Base-by-base conservation (phyloP, 2,888 invertebrate species). In the Melanostoma scalare region DNA sequence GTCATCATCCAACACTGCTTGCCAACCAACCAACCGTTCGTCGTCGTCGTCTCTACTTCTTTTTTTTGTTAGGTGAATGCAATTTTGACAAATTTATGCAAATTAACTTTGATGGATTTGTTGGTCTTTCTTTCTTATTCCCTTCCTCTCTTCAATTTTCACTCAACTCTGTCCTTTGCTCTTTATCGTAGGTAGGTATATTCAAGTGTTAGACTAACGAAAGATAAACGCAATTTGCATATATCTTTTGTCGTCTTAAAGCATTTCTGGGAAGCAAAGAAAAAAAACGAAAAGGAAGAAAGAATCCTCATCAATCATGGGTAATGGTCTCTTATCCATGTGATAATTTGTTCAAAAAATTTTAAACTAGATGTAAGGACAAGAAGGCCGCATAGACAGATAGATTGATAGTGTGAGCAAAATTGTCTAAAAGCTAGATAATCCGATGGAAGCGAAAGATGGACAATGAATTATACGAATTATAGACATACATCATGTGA, bases 31-130 rank as follows among this genome's bases (percentile, higher is more conserved):
- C 20, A 30, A 31, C 48, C 9, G n/a, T 35, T 20, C 33, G 33
- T 46, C 33, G 20, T 20, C 20, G 20, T 20, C 20, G 20, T 20
- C 20, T 20, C 20, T 20, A 20, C 20, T 20, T 20, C 20, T 20
- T 20, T 10, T 10, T n/a, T 38, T 48, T 30, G 38, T 44, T 50
- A 71, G 73, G 48, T 65, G 53, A 80, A 73, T 77, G 82, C 82
- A 78, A 82, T 82, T 81, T 82, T 82, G 82, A 78, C 82, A 82
- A 82, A 82, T 82, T 78, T 82, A 82, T 82, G 82, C 73, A 82
- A 82, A 82, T 82, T 78, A 74, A 78, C 78, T 68, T 73, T 82
- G 82, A 82, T 82, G 78, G 82, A 82, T 82, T 82, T 73, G 73
- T 53, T 73, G 81, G 73, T 63, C 52, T 61, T 56, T 9, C 35